phyloP scores from a whole-genome alignment of 2,113 vertebrate species.

The Gallinago media region DNA sequence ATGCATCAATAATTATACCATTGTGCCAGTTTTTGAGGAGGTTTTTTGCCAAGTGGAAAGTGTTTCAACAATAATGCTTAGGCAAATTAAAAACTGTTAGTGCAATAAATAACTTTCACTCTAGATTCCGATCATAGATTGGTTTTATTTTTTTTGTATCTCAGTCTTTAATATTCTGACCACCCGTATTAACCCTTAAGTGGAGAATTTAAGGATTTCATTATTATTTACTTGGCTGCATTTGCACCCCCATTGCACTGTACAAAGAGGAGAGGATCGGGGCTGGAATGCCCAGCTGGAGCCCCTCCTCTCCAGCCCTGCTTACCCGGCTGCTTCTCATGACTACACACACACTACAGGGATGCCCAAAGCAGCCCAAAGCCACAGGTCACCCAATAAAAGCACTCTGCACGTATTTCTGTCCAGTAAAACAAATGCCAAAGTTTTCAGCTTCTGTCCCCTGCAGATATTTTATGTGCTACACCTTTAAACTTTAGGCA shows the following conservation, averaged over 20 bases:
- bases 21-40: not conserved
- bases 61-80: not conserved
- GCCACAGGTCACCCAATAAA: not conserved
- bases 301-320: not conserved
- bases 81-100: not conserved
- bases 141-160: not conserved
- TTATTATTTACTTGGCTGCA: not conserved
- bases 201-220: not conserved
- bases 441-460: not conserved
- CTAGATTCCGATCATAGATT: not conserved
- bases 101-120: not conserved
- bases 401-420: not conserved
- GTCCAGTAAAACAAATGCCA: not conserved
- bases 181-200: not conserved
- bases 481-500: not conserved
- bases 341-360: not conserved
- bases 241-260: rapidly evolving
- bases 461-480: not conserved
- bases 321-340: not conserved
- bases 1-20: constrained; percentile 49
- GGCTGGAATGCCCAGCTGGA: not conserved
- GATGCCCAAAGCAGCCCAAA: not conserved
- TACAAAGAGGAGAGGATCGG: not conserved
- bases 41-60: not conserved
- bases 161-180: not conserved